Conservation (phyloP, 2,888 invertebrate species). For the Drosophila infuscata region DNA sequence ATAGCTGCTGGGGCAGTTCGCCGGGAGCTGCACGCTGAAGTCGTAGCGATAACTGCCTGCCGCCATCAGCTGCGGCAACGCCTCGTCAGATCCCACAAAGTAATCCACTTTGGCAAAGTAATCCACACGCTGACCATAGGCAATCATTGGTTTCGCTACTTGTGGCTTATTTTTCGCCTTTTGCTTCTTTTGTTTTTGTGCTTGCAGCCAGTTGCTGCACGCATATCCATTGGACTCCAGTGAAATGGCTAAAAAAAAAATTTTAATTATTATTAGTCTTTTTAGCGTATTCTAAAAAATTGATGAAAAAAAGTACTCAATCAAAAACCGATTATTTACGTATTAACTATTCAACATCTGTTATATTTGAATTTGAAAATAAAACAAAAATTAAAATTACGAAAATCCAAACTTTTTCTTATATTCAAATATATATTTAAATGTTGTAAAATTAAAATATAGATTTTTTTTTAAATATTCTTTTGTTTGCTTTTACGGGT, state of each 20-base stretch:
- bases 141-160: slow-evolving; percentile 18
- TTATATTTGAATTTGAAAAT: not conserved
- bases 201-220: slow-evolving; percentile 71
- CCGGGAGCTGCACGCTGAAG: slow-evolving; percentile 76
- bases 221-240: slow-evolving; percentile 80
- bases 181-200: slow-evolving; percentile 40
- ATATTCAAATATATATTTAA: too few species aligned
- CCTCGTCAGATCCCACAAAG: slow-evolving; percentile 79
- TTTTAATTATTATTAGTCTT: not conserved
- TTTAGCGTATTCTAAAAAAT: not conserved
- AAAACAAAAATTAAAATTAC: not conserved
- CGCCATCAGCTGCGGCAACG: slow-evolving; percentile 66
- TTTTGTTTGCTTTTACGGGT: not conserved
- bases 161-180: slow-evolving; percentile 31
- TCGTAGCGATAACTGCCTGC: slow-evolving; percentile 73
- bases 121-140: slow-evolving; percentile 73
- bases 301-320: not conserved
- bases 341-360: not conserved
- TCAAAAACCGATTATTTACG: not conserved
- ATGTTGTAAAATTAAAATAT: not conserved
- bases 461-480: not conserved
- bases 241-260: slow-evolving; percentile 60
- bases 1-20: slow-evolving; percentile 72
- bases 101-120: slow-evolving; percentile 79
- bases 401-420: not conserved